Evolutionary conservation across 2,888 invertebrate species (phyloP).

Genomic region (Tiliacea aurago): DNA sequence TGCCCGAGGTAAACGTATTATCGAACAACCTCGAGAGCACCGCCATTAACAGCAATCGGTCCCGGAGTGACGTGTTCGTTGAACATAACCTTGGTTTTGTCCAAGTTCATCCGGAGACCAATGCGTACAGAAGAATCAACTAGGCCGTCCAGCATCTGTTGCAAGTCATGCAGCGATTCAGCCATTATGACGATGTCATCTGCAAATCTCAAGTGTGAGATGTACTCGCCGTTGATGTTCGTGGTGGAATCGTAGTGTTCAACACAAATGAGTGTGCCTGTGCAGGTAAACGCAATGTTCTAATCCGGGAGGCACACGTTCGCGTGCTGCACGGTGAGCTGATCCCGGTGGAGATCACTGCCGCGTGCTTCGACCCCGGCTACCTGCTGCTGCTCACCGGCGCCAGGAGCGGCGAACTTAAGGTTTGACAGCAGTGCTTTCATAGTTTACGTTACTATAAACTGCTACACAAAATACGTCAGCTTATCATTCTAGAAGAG

Average conservation of each 20-base stretch:
- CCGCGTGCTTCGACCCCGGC: constrained; percentile 94
- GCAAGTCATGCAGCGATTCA: too few relatives aligned
- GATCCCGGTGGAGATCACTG: constrained; percentile 93
- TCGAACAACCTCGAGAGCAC: too few relatives aligned
- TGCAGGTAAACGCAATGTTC: constrained; percentile 92
- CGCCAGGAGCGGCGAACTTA: constrained; percentile 94
- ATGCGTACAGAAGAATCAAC: too few relatives aligned
- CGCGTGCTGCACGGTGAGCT: constrained; percentile 92
- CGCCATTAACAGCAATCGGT: too few relatives aligned
- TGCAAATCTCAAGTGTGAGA: too few relatives aligned
- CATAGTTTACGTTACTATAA: background rate
- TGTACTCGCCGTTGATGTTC: too few relatives aligned
- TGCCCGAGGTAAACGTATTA: too few relatives aligned
- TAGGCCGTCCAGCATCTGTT: too few relatives aligned
- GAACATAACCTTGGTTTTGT: too few relatives aligned
- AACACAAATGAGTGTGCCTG: background rate
- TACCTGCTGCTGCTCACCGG: constrained; percentile 94
- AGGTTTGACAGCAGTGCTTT: constrained; percentile 75
- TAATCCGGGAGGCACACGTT: constrained; percentile 93
- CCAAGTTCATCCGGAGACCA: too few relatives aligned
- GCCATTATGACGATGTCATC: too few relatives aligned
- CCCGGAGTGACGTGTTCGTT: too few relatives aligned
- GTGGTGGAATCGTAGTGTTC: background rate
- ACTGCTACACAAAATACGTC: background rate
- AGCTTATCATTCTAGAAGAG: background rate